Evolutionary conservation across 1,140 invertebrate species (phyloP), one percentile per base, ranked within the genome.

Genomic region (Sweltsa coloradensis): DNA sequence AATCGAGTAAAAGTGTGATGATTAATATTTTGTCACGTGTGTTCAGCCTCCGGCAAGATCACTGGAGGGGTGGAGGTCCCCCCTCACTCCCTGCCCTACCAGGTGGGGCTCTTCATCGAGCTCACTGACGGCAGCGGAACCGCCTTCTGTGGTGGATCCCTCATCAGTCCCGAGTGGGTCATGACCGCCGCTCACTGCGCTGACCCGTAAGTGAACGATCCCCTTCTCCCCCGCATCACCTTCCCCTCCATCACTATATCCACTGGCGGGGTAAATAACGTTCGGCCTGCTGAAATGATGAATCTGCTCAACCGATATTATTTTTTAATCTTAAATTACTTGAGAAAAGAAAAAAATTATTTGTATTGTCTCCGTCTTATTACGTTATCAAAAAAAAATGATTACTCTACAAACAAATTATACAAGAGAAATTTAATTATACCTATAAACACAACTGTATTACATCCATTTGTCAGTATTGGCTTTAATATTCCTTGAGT

Each of bases 181-280:
- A 47, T 73, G 2, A 73, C 73, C 3, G 74, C 74, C n/a, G 72
- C 70, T 23, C 72, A 74, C 60, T 75, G 73, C 47, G 49, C 46
- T n/a, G 49, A 51, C 34, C n/a, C n/a, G 49, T 50, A 22, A 50
- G 45, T 22, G 13, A 19, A 23, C 41, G 13, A 11, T 9, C 23
- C 18, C 18, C 24, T n/a, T 7, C 21, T 42, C 5, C n/a, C n/a
- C n/a, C n/a, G n/a, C n/a, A n/a, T n/a, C n/a, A n/a, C n/a, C n/a
- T n/a, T n/a, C n/a, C n/a, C n/a, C n/a, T n/a, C n/a, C n/a, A n/a
- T n/a, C n/a, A n/a, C n/a, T n/a, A n/a, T n/a, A n/a, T n/a, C n/a
- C n/a, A 27, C 6, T 2, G 13, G 2, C 2, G 39, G 26, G 37
- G 41, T 47, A 47, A 39, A 47, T 43, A 47, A 16, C 37, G 37